These are phyloP conservation scores for Nebria brevicollis DNA, from an alignment of 2,888 invertebrate species.

Conservation along the genomic window DNA sequence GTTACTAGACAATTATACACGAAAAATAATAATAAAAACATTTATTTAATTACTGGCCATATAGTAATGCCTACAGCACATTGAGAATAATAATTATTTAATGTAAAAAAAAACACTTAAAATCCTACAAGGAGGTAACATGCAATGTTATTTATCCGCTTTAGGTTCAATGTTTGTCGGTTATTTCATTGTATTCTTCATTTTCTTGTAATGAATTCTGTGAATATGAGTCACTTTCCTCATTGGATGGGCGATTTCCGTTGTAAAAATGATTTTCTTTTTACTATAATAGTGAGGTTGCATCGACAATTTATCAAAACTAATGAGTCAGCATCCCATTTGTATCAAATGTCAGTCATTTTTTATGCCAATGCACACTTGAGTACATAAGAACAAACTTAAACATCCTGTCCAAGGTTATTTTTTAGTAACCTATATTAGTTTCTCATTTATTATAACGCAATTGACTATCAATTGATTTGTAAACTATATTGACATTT, in stretches of 20 bases:
- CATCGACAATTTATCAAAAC: constrained; percentile 41
- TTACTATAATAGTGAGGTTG: neutral
- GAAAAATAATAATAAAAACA: neutral
- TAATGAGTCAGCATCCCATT: constrained; percentile 46
- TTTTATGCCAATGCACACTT: constrained; percentile 34
- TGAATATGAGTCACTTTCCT: neutral
- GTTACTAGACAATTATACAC: neutral
- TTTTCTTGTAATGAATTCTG: neutral
- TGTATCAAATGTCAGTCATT: constrained; percentile 38
- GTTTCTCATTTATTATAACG: neutral
- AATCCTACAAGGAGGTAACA: neutral
- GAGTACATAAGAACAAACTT: constrained; percentile 31
- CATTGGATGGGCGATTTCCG: constrained; percentile 10
- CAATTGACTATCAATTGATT: neutral
- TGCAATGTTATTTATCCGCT: neutral
- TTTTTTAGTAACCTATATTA: constrained; percentile 24
- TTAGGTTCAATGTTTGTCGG: neutral
- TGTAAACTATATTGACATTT: constrained; percentile 24
- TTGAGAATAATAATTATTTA: neutral
- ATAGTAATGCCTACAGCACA: neutral
- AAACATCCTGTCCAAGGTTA: constrained; percentile 27
- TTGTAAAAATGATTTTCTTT: constrained; percentile 37
- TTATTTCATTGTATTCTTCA: neutral
- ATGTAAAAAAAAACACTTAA: neutral
- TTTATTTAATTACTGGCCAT: neutral